Conservation (phyloP, 2,113 vertebrate species). For the Apeltes quadracus region DNA sequence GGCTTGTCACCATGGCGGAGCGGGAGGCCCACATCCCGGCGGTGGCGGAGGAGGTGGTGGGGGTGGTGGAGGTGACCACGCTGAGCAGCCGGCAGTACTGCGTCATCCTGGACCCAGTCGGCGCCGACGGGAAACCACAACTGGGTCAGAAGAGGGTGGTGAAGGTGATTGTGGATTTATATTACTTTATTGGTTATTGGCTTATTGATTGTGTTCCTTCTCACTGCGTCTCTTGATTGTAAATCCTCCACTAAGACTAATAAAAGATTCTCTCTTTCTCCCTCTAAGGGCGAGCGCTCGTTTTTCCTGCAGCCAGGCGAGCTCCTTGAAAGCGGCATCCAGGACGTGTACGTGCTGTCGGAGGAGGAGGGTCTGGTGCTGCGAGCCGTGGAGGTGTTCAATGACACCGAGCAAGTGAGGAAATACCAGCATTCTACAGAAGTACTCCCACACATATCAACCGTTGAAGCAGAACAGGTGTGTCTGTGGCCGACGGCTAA, state of each 20-base stretch:
- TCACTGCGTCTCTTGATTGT: too few relatives aligned
- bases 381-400: constrained; percentile 84
- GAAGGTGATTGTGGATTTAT: constrained; percentile 79
- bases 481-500: neutral
- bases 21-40: constrained; percentile 88
- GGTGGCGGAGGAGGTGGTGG: constrained; percentile 88
- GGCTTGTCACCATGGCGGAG: constrained; percentile 87
- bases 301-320: constrained; percentile 91
- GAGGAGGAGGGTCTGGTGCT: constrained; percentile 91
- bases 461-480: neutral
- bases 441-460: too few relatives aligned
- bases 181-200: too few relatives aligned
- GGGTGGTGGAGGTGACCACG: constrained; percentile 85
- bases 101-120: constrained; percentile 87
- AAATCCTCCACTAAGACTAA: too few relatives aligned
- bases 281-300: constrained; percentile 86
- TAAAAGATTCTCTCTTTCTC: neutral
- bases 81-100: constrained; percentile 88
- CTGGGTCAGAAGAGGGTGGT: constrained; percentile 89
- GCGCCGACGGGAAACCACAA: constrained; percentile 85
- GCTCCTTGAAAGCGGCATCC: constrained; percentile 84
- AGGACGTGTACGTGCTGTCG: constrained; percentile 87
- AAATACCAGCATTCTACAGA: too few relatives aligned
- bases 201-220: too few relatives aligned
- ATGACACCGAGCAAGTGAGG: constrained; percentile 73